Base-by-base conservation (phyloP, 2,113 vertebrate genomes). In the Diphyllodes magnificus region DNA sequence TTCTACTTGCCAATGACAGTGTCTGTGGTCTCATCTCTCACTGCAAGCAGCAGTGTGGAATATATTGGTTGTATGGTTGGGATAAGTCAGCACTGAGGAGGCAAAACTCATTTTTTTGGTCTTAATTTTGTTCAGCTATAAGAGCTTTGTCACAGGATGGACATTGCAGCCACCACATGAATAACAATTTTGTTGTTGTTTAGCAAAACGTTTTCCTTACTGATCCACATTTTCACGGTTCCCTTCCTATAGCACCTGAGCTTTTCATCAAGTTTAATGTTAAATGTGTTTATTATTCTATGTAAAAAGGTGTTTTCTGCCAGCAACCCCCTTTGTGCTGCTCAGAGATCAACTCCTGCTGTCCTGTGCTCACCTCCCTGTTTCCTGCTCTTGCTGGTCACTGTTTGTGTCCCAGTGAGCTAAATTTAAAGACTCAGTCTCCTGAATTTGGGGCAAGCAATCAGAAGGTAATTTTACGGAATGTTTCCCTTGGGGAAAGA, bases 301-400 rank as follows among this genome's bases (percentile, higher is more conserved):
- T 8, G 9, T 31, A 6, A 59, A 42, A 47, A 22, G 39, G 15
- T 7, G 18, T 77, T 72, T 88, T 61, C 66, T 72, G 51, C 54
- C 63, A 24, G 2, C 22, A 33, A 0, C 21, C 20, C 49, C 33
- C 24, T 75, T 54, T 31, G 47, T 28, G 60, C 53, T 68, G 75
- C 79, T 35, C 47, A 13, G 30, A 28, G 45, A 69, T 27, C 0
- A 8, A 4, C 9, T 75, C 20, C 35, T 0, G 0, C 42, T 39
- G 17, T 71, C 19, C 33, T 53, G 37, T 3, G 0, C 42, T 16
- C 21, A 17, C 54, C 56, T 54, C 63, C 23, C 21, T 28, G 8
- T 85, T 60, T 39, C 49, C 49, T 73, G 49, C 60, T 3, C 2
- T 0, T 21, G 25, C 59, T 35, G 63, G 6, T 49, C 39, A 3